Percentiles rank a stretch among this genome's conserved stretches.
Conservation (phyloP, 2,113 vertebrate genomes). For the Otolemur garnettii region DNA sequence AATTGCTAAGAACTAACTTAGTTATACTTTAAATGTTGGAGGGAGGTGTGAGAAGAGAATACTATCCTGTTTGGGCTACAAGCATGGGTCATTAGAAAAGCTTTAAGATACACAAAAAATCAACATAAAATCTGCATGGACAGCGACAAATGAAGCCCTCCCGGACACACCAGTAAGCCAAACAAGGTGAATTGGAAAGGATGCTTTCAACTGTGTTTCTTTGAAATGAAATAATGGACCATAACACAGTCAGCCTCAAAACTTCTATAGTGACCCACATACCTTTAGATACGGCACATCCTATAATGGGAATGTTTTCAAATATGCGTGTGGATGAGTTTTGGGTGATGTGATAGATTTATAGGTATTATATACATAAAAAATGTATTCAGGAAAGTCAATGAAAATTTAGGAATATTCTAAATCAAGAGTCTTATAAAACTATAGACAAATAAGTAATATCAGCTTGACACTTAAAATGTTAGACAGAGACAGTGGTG, state of each 20-base stretch:
- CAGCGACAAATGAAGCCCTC: no score
- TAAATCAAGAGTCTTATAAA: neutral
- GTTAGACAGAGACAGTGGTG: neutral
- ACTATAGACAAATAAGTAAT: neutral
- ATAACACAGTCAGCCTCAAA: no score
- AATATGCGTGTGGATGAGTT: neutral
- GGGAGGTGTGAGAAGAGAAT: neutral
- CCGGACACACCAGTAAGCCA: no score
- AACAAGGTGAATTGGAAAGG: no score
- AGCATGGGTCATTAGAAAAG: no score
- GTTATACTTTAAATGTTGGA: conserved; percentile 9
- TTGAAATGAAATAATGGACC: no score
- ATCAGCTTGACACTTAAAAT: neutral
- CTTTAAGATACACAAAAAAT: no score
- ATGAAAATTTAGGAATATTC: neutral
- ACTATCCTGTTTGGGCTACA: neutral
- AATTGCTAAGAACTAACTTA: neutral
- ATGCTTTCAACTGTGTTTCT: no score
- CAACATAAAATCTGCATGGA: no score
- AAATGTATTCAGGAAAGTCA: neutral
- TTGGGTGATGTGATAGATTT: neutral
- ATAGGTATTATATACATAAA: neutral
- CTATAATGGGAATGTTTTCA: neutral
- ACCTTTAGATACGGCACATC: neutral
- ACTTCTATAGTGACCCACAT: neutral